Percentiles rank a stretch among this genome's conserved stretches.
Evolutionary conservation across 2,888 invertebrate species (phyloP).

Genomic region (Nephrotoma flavescens): DNA sequence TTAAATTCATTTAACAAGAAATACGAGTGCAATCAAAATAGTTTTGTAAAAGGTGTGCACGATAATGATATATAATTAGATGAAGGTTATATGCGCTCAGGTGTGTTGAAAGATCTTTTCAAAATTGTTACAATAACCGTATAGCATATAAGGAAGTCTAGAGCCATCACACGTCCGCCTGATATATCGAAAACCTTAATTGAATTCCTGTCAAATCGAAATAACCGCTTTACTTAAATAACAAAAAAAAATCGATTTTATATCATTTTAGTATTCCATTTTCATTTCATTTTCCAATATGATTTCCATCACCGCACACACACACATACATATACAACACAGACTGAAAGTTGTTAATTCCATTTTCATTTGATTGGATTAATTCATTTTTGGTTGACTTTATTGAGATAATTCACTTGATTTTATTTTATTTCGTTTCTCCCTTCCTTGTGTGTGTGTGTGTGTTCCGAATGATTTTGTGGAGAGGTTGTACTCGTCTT

Average conservation of each 20-base stretch:
- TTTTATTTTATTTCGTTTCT: not conserved
- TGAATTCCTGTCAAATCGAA: not conserved
- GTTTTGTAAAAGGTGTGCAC: not conserved
- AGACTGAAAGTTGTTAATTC: not conserved
- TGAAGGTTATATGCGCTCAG: not conserved
- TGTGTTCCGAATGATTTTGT: not conserved
- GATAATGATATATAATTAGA: not conserved
- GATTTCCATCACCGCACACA: not conserved
- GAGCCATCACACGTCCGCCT: not conserved
- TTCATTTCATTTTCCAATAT: not conserved
- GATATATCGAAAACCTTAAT: not conserved
- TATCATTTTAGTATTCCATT: not conserved
- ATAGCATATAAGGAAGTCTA: not conserved
- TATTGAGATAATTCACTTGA: constrained; percentile 1
- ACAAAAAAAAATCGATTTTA: not conserved
- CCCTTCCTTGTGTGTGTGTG: not conserved
- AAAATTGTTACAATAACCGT: too few species aligned
- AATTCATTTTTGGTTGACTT: constrained; percentile 3
- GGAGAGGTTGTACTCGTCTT: not conserved
- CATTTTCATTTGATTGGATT: not conserved
- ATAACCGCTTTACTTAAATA: not conserved
- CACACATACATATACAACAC: not conserved
- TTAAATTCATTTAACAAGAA: not conserved
- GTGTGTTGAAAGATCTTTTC: too few species aligned
- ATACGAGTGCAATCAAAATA: not conserved